A percentile compares a stretch with the other conserved stretches of the same genome.
Evolutionary conservation across 2,888 invertebrate genomes (phyloP).

Genomic region (Copidosoma aretas): DNA sequence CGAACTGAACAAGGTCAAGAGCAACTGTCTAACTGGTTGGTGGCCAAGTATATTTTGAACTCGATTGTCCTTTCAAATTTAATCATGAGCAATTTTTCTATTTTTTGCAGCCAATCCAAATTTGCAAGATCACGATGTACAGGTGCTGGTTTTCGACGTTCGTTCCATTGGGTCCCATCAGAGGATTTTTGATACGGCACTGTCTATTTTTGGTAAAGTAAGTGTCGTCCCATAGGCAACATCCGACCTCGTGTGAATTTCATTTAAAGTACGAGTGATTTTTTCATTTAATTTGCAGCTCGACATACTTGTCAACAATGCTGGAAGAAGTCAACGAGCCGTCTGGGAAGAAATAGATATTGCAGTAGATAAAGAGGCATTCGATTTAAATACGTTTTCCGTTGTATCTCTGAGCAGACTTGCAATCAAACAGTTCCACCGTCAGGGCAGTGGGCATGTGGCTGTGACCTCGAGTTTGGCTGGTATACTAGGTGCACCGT

Average conservation of each 20-base stretch:
- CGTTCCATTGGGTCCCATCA: constrained; percentile 69
- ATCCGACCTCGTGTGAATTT: not conserved
- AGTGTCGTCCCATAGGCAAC: constrained; percentile 7
- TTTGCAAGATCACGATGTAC: constrained; percentile 66
- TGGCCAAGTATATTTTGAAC: not conserved
- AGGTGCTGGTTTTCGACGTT: constrained; percentile 75
- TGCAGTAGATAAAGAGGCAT: constrained; percentile 75
- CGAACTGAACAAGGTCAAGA: constrained; percentile 72
- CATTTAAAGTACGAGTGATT: no score
- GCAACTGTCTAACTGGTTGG: constrained; percentile 66
- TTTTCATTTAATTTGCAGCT: constrained; percentile 60
- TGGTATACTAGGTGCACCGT: constrained; percentile 73
- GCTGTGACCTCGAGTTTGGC: constrained; percentile 79
- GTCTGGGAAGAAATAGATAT: constrained; percentile 74
- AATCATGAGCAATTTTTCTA: not conserved
- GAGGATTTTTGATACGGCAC: constrained; percentile 67
- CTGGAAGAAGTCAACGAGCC: constrained; percentile 77
- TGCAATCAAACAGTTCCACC: constrained; percentile 71
- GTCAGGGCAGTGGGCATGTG: constrained; percentile 69
- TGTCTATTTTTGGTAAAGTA: constrained; percentile 72
- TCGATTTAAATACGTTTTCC: constrained; percentile 80
- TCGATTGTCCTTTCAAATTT: constrained; percentile 10
- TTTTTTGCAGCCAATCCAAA: constrained; percentile 42
- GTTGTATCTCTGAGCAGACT: constrained; percentile 74
- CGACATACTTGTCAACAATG: constrained; percentile 82